phyloP scores from a whole-genome alignment of 2,797 vertebrate species.

The Xiphophorus birchmanni region DNA sequence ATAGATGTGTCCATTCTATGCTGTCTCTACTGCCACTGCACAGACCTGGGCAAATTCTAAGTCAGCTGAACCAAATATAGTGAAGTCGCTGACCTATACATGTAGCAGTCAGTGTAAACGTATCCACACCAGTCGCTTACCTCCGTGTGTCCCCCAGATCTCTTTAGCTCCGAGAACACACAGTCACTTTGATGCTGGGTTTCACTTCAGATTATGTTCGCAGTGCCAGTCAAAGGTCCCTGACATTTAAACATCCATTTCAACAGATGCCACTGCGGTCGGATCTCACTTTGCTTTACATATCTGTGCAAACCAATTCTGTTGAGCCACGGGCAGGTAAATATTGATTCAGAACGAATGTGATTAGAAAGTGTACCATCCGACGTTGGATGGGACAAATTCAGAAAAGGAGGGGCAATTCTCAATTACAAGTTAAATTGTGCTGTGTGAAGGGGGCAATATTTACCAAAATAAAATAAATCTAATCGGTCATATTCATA shows the following conservation, averaged over 20 bases:
- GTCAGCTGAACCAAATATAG: slow-evolving; percentile 36
- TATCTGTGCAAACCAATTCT: background rate
- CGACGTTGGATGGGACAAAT: background rate
- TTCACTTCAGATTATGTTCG: slow-evolving; percentile 20
- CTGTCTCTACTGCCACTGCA: background rate
- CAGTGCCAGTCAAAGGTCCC: slow-evolving; percentile 2
- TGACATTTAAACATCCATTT: slow-evolving; percentile 10
- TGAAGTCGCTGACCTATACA: background rate
- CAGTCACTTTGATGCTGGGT: slow-evolving; percentile 16
- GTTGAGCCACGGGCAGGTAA: background rate
- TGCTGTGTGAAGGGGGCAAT: background rate
- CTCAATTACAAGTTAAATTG: background rate
- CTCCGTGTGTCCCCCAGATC: background rate
- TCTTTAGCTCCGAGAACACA: slow-evolving; percentile 5
- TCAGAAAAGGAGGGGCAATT: background rate
- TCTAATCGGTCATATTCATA: background rate
- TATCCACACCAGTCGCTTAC: slow-evolving; percentile 6
- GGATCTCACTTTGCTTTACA: background rate
- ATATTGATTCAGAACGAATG: background rate
- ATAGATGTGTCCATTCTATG: background rate
- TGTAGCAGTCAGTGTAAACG: slow-evolving; percentile 27
- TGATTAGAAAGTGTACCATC: background rate
- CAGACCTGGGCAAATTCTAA: background rate
- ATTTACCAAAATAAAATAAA: background rate
- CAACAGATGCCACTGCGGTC: background rate